Percentiles rank a stretch among this genome's conserved stretches.
Evolutionary conservation across 64 coral and sea anemone species (phyloP).

Genomic region (Cladopsammia gracilis): DNA sequence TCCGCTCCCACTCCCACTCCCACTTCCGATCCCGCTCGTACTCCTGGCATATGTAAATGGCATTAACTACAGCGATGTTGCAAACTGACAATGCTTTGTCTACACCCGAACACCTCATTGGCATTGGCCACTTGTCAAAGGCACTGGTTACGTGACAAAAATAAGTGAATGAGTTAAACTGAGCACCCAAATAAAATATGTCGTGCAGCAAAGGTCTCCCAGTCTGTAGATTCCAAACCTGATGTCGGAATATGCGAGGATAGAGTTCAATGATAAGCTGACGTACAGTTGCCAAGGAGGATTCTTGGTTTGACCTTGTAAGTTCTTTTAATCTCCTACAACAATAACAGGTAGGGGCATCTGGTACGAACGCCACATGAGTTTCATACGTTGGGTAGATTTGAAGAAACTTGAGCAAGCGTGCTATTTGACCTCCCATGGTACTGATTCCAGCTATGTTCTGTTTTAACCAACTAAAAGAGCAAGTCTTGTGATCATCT

Average conservation of each 20-base stretch:
- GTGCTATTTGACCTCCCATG: not conserved
- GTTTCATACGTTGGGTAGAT: not conserved
- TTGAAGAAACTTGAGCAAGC: not conserved
- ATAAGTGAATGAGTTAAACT: not conserved
- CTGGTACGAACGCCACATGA: not conserved
- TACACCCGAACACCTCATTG: not conserved
- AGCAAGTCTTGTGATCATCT: not conserved
- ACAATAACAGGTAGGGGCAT: not conserved
- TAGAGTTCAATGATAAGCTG: not conserved
- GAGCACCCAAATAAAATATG: not conserved
- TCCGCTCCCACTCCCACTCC: not conserved
- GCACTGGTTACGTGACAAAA: not conserved
- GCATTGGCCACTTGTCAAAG: not conserved
- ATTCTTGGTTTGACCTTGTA: not conserved
- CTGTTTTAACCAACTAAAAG: not conserved
- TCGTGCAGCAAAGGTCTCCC: not conserved
- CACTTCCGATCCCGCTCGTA: no score
- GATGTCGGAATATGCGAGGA: not conserved
- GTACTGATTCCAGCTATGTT: no score
- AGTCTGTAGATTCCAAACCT: slow-evolving; percentile 5
- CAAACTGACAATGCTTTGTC: not conserved
- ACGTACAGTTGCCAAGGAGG: not conserved
- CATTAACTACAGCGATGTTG: slow-evolving; percentile 1
- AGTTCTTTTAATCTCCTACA: not conserved
- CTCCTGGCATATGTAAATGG: not conserved